Base-by-base conservation (phyloP, 2,113 vertebrate genomes). In the Phylloscopus whistleri region DNA sequence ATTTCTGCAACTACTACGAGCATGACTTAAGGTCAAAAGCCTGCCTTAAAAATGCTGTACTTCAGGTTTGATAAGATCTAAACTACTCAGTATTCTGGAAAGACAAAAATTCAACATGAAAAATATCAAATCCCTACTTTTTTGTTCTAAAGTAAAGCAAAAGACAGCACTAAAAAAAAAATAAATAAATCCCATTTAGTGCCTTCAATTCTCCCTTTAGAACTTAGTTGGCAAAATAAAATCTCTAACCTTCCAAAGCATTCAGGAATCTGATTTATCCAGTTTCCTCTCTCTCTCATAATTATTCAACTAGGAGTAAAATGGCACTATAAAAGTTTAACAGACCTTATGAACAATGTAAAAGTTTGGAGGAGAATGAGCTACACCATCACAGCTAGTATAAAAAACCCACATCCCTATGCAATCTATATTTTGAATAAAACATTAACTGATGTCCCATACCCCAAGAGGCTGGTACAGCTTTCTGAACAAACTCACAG, bases 1-100 rank as follows among this genome's bases (percentile, higher is more conserved):
- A 72, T 35, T 91, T 87, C 53, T 85, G 46, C 27, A 87, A 55
- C 26, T 35, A 69, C 56, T 72, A 55, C 35, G 49, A 48, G 49
- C 43, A 84, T n/a, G 37, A 68, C 27, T 84, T 76, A 55, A 87
- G 53, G 69, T 94, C 53, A 91, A 85, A 89, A 87, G 30, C 4
- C 31, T 79, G 16, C 59, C n/a, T 72, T 85, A 87, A 91, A 95
- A 93, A 89, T 94, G 77, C 35, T 78, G 58, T 18, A 84, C 76
- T 91, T 90, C 84, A 79, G 52, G 82, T 94, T 90, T 87, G 74
- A 31, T 91, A 82, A 91, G 33, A 81, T 89, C 49, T 28, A 33
- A 27, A 75, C 17, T 63, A 33, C 67, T 20, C n/a, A 81, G 3
- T 58, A 63, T 27, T 74, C 11, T 46, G 83, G 35, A 26, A 87